Evolutionary conservation across 2,113 vertebrate species (phyloP), one percentile per base, ranked within the genome.

Genomic region (Alces alces): DNA sequence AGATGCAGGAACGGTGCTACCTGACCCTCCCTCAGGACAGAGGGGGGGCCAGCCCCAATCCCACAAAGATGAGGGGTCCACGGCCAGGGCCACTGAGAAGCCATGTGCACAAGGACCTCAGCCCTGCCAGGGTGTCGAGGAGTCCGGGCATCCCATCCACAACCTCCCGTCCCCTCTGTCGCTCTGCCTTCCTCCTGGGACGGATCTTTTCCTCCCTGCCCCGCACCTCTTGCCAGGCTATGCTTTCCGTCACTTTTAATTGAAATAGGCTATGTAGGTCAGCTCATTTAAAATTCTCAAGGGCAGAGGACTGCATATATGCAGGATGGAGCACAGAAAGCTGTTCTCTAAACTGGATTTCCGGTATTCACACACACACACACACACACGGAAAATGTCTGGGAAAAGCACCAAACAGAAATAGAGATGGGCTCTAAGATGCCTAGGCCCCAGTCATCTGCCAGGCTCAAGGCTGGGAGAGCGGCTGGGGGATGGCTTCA

Each of bases 211-310:
- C 39, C 47, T 52, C n/a, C 28, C 52, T 21, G 14, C 45, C 43
- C 54, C 60, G 16, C 14, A 27, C 52, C 52, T 60, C 89, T 89
- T 80, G 7, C 93, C 45, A 43, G 27, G 0, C 52, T 43, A 57
- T 7, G 27, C n/a, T 14, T 36, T 50, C 57, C n/a, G 57, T 95
- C 91, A 88, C 55, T 98, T 98, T 94, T 97, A 96, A 96, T 93
- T 98, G 91, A 79, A 97, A 96, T 73, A 92, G 94, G 97, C 82
- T 89, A 98, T 89, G 66, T 98, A 97, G 93, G 98, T 96, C 95
- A 96, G 83, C 98, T 95, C 94, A 97, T 96, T 97, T 95, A 96
- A 98, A 57, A 66, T 96, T 98, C 97, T 97, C 96, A 97, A 97
- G 97, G 93, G 94, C 96, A 98, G 95, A 54, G 23, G 39, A 58